Percentiles rank a stretch among this genome's conserved stretches.
Evolutionary conservation across 2,797 vertebrate species (phyloP).

Genomic region (Uromys caudimaculatus): DNA sequence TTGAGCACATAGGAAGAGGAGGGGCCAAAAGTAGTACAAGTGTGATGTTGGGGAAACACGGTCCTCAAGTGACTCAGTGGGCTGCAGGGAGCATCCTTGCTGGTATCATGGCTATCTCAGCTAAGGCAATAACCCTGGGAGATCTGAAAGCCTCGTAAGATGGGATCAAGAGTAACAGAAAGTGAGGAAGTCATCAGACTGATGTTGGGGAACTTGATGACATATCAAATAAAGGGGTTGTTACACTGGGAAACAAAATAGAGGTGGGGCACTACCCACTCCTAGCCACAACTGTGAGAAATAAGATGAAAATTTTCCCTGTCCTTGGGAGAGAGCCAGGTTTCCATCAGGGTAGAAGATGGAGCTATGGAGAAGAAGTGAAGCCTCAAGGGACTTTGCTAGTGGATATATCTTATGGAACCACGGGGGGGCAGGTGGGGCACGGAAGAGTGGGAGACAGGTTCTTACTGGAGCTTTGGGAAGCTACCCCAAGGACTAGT

Average conservation of each 20-base stretch:
- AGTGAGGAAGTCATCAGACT: neutral
- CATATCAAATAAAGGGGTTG: accelerated
- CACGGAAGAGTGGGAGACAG: accelerated
- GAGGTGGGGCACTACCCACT: accelerated
- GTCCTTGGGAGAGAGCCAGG: neutral
- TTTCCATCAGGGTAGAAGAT: too few species aligned
- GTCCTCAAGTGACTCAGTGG: neutral
- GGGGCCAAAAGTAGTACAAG: neutral
- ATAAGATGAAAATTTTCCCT: accelerated
- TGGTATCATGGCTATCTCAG: too few species aligned
- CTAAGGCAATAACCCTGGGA: neutral
- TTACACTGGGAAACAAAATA: neutral
- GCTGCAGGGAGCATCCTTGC: neutral
- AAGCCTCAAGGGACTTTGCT: neutral
- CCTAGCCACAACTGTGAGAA: too few species aligned
- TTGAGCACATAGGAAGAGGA: neutral
- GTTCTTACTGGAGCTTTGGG: neutral
- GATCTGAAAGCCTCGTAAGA: neutral
- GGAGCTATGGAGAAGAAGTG: too few species aligned
- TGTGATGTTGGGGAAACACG: neutral
- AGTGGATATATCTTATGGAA: too few species aligned
- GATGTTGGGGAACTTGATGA: too few species aligned
- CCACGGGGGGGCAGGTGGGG: neutral
- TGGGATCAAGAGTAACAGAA: neutral
- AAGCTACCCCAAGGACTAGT: neutral